Percentiles rank a stretch among this genome's conserved stretches.
phyloP scores from a whole-genome alignment of 2,888 invertebrate genomes.

The Lasioglossum morio region DNA sequence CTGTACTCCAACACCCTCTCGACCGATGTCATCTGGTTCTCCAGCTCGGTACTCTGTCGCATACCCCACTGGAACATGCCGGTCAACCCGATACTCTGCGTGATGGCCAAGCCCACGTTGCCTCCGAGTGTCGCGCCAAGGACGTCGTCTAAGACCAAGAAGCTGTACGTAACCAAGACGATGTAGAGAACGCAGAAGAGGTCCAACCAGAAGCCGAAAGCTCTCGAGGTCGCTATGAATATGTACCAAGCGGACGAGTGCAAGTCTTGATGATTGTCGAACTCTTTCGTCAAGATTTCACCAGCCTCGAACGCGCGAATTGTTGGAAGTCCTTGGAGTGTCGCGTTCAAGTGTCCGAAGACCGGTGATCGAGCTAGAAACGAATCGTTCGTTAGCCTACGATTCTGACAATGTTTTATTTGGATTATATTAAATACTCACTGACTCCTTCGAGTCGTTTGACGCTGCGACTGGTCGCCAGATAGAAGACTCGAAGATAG shows the following conservation, averaged over 20 bases:
- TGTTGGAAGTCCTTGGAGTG: slow-evolving; percentile 95
- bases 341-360: slow-evolving; percentile 96
- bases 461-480: slow-evolving; percentile 92
- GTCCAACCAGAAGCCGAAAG: slow-evolving; percentile 97
- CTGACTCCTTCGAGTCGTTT: slow-evolving; percentile 93
- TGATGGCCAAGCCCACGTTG: slow-evolving; percentile 92
- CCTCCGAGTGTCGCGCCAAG: slow-evolving; percentile 86
- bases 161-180: slow-evolving; percentile 93
- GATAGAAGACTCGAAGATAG: slow-evolving; percentile 90
- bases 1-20: slow-evolving; percentile 91
- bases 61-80: slow-evolving; percentile 96
- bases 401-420: background rate
- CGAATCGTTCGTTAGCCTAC: too few species aligned
- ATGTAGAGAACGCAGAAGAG: slow-evolving; percentile 95
- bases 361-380: slow-evolving; percentile 94
- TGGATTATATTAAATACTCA: slow-evolving; percentile 86
- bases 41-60: slow-evolving; percentile 95
- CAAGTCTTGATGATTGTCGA: slow-evolving; percentile 92
- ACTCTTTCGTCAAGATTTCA: slow-evolving; percentile 91
- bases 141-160: slow-evolving; percentile 87
- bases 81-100: slow-evolving; percentile 92
- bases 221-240: slow-evolving; percentile 95
- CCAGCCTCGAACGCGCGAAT: slow-evolving; percentile 96
- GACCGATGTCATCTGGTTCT: slow-evolving; percentile 95
- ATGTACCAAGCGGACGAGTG: slow-evolving; percentile 97